A percentile compares a stretch with the other conserved stretches of the same genome.
phyloP scores from a whole-genome alignment of 1,140 invertebrate genomes.

The Halyomorpha halys region DNA sequence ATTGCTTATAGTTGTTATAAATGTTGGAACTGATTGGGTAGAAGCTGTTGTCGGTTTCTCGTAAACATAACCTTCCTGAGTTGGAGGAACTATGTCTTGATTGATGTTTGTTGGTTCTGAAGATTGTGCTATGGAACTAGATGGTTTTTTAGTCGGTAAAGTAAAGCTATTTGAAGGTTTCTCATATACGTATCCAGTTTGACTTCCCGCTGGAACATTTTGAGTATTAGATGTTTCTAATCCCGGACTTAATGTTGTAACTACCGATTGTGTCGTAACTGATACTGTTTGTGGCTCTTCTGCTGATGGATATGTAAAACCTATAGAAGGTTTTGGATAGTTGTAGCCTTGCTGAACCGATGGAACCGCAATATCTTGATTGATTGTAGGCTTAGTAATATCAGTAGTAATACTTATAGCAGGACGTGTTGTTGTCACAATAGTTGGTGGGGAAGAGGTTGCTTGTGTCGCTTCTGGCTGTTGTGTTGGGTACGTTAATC shows the following conservation, averaged over 20 bases:
- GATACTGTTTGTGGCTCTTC: neutral
- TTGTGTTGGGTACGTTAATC: conserved; percentile 1
- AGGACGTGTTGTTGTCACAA: neutral
- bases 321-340: neutral
- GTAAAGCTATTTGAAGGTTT: too few relatives aligned
- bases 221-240: too few relatives aligned
- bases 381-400: neutral
- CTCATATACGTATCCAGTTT: too few relatives aligned
- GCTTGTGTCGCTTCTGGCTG: neutral
- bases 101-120: neutral
- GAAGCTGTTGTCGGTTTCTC: too few relatives aligned
- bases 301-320: neutral
- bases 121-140: neutral
- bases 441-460: neutral
- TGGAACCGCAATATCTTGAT: neutral
- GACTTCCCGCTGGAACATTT: too few relatives aligned
- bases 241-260: too few relatives aligned
- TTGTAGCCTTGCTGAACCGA: neutral
- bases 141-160: neutral
- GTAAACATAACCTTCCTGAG: too few relatives aligned
- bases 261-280: too few relatives aligned
- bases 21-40: too few relatives aligned
- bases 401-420: neutral
- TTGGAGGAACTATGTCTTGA: too few relatives aligned
- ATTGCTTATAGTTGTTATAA: too few relatives aligned